These are phyloP conservation scores for Drosophila borealis DNA, from an alignment of 2,888 invertebrate species.

Conservation along the genomic window DNA sequence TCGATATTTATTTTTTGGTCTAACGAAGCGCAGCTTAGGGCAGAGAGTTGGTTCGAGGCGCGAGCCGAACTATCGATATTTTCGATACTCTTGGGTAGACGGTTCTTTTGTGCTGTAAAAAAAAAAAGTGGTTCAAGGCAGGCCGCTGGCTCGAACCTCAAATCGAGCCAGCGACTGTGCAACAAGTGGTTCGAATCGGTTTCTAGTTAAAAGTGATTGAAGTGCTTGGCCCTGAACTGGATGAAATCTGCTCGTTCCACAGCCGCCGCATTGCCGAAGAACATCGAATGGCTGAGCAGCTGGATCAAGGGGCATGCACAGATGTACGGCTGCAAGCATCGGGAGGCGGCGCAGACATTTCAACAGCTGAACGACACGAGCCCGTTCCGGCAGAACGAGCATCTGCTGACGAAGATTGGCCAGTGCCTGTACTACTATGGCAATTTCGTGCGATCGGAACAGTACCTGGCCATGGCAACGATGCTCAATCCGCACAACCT, in stretches of 20 bases:
- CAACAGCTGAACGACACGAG: conserved; percentile 89
- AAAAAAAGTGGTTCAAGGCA: too few relatives aligned
- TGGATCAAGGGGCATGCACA: conserved; percentile 89
- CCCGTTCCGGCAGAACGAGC: conserved; percentile 88
- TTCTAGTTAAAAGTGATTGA: too few relatives aligned
- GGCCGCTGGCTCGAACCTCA: too few relatives aligned
- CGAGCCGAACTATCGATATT: too few relatives aligned
- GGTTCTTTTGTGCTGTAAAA: too few relatives aligned
- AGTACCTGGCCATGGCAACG: conserved; percentile 84
- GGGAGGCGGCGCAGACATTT: conserved; percentile 88
- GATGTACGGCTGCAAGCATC: conserved; percentile 89
- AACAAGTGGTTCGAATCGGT: too few relatives aligned
- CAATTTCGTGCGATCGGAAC: conserved; percentile 88
- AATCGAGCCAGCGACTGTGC: too few relatives aligned
- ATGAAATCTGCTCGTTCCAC: neutral
- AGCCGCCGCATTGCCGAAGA: conserved; percentile 79
- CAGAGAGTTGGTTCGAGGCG: too few relatives aligned
- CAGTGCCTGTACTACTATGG: conserved; percentile 90
- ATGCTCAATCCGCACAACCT: conserved; percentile 86
- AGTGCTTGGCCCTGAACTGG: too few relatives aligned
- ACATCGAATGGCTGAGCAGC: conserved; percentile 86
- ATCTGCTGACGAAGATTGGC: conserved; percentile 89
- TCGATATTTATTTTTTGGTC: too few relatives aligned
- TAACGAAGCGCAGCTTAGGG: too few relatives aligned
- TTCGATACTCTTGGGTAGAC: too few relatives aligned